Conservation (phyloP, 1,140 invertebrate species). For the Drosophila saltans region DNA sequence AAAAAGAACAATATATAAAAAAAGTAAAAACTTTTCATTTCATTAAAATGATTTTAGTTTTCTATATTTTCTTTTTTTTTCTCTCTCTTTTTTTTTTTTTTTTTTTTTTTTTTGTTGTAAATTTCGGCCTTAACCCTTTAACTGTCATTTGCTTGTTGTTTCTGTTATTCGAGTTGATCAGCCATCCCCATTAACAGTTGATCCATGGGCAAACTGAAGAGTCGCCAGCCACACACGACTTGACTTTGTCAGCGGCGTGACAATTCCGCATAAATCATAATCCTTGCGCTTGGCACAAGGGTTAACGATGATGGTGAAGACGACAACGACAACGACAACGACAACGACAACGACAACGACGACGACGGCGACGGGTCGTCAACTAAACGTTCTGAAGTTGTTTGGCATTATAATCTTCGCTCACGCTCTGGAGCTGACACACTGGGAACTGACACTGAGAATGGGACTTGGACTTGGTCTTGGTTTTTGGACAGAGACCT, state of each 20-base stretch:
- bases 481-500: slow-evolving; percentile 5
- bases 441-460: slow-evolving; percentile 26
- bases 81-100: too few relatives aligned
- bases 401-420: slow-evolving; percentile 62
- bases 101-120: neutral
- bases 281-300: slow-evolving; percentile 29
- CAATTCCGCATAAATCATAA: slow-evolving; percentile 59
- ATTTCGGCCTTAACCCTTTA: slow-evolving; percentile 41
- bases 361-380: slow-evolving; percentile 38
- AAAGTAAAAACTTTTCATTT: slow-evolving; percentile 56
- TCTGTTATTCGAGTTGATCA: too few relatives aligned
- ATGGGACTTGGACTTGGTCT: slow-evolving; percentile 10
- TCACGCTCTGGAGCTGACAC: slow-evolving; percentile 37
- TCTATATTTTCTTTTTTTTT: too few relatives aligned
- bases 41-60: slow-evolving; percentile 34
- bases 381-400: slow-evolving; percentile 52
- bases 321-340: neutral
- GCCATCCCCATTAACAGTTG: slow-evolving; percentile 46
- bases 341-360: neutral
- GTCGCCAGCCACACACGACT: slow-evolving; percentile 36
- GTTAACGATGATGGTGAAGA: slow-evolving; percentile 31
- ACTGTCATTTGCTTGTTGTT: slow-evolving; percentile 19
- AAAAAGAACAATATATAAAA: neutral
- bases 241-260: slow-evolving; percentile 49
- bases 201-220: slow-evolving; percentile 35